Percentiles rank a stretch among this genome's conserved stretches.
These are phyloP conservation scores for Phytoseiulus persimilis DNA, from an alignment of 2,888 invertebrate species.

Conservation along the genomic window DNA sequence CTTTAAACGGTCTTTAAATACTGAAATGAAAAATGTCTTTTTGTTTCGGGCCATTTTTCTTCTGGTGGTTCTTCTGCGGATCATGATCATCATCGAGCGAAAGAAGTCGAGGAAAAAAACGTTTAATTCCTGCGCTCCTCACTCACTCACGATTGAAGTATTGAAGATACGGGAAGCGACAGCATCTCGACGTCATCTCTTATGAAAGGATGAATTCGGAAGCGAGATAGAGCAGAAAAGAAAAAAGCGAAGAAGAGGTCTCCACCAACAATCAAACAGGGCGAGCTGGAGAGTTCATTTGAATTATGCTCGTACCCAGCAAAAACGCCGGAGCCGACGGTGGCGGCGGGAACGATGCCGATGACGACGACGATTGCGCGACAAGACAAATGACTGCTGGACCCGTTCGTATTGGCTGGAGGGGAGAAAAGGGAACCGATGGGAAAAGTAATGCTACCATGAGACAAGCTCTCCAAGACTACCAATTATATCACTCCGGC, in stretches of 20 bases:
- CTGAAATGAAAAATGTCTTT: constrained; percentile 5
- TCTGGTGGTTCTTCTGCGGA: not conserved
- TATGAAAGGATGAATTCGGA: not conserved
- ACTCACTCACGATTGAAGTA: not conserved
- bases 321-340: too few species aligned
- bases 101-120: not conserved
- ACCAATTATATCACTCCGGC: too few species aligned
- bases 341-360: too few species aligned
- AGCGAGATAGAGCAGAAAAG: not conserved
- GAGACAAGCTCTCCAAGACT: too few species aligned
- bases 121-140: not conserved
- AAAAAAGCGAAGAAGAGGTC: not conserved
- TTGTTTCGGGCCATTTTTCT: not conserved
- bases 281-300: not conserved
- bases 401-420: too few species aligned
- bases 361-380: too few species aligned
- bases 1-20: not conserved
- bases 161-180: not conserved
- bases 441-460: too few species aligned
- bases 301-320: not conserved
- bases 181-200: not conserved
- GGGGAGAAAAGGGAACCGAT: too few species aligned
- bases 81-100: not conserved
- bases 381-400: too few species aligned
- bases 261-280: not conserved